phyloP scores from a whole-genome alignment of 2,797 vertebrate genomes.

The Poeciliopsis turneri region DNA sequence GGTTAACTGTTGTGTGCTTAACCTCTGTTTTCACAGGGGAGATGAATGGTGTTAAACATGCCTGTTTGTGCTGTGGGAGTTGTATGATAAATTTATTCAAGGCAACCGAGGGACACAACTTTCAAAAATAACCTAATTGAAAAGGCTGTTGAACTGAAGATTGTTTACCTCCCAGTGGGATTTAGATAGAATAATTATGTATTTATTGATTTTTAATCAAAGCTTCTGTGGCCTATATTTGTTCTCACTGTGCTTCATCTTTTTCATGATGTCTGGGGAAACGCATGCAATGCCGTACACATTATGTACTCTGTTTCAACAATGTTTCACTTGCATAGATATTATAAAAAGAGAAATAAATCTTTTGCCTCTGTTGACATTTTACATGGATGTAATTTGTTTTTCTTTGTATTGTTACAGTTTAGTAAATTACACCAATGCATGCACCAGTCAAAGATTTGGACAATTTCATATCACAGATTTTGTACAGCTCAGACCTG shows the following conservation, averaged over 20 bases:
- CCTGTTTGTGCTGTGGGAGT: constrained; percentile 25
- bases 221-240: constrained; percentile 25
- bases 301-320: background rate
- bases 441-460: background rate
- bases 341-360: background rate
- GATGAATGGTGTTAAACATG: constrained; percentile 28
- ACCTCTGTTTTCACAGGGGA: constrained; percentile 28
- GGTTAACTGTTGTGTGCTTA: constrained; percentile 37
- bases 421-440: background rate
- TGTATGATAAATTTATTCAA: constrained; percentile 45
- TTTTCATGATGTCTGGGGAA: constrained; percentile 7
- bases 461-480: background rate
- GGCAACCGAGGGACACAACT: constrained; percentile 29
- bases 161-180: constrained; percentile 24
- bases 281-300: background rate
- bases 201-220: constrained; percentile 59
- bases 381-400: background rate
- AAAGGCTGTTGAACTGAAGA: constrained; percentile 41
- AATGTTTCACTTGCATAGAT: constrained; percentile 23
- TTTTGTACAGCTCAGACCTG: background rate
- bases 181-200: constrained; percentile 28
- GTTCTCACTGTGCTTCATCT: constrained; percentile 26
- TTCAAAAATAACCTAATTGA: constrained; percentile 38
- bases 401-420: background rate
- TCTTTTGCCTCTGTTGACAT: background rate